phyloP scores from a whole-genome alignment of 2,113 vertebrate genomes.

The Eonycteris spelaea region DNA sequence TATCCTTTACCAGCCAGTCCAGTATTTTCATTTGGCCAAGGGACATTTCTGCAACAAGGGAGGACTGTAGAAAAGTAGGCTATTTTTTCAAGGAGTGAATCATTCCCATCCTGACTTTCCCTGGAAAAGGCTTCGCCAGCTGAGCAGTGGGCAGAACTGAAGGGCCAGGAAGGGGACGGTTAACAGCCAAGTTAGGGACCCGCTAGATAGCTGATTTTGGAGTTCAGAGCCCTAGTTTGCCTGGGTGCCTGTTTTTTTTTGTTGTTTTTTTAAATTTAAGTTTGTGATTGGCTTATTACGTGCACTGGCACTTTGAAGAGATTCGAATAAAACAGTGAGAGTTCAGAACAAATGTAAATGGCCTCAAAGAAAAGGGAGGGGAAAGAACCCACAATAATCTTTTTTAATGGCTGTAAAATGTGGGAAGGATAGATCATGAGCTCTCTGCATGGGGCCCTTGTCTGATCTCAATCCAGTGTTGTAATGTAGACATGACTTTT shows the following conservation, averaged over 20 bases:
- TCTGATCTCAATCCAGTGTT: slow-evolving; percentile 87
- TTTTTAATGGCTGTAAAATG: slow-evolving; percentile 85
- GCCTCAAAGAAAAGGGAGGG: slow-evolving; percentile 82
- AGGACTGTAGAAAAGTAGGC: background rate
- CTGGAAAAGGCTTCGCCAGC: background rate
- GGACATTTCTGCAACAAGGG: background rate
- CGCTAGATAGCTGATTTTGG: slow-evolving; percentile 58
- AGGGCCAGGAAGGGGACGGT: background rate
- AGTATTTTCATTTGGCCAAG: background rate
- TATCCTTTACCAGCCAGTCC: background rate
- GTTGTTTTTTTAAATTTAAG: slow-evolving; percentile 84
- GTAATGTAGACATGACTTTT: slow-evolving; percentile 90
- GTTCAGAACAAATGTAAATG: slow-evolving; percentile 88
- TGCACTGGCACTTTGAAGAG: slow-evolving; percentile 85
- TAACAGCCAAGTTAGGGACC: slow-evolving; percentile 39
- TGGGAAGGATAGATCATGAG: slow-evolving; percentile 85
- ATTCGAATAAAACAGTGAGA: slow-evolving; percentile 85
- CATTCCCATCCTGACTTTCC: background rate
- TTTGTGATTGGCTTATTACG: slow-evolving; percentile 85
- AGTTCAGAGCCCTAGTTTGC: slow-evolving; percentile 71
- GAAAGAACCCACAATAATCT: slow-evolving; percentile 79
- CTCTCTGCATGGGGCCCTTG: slow-evolving; percentile 85
- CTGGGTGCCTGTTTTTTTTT: slow-evolving; percentile 25
- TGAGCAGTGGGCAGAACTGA: too few relatives aligned
- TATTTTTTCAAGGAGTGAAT: background rate